Base-by-base conservation (phyloP, 2,113 vertebrate species). In the Nanorana parkeri region DNA sequence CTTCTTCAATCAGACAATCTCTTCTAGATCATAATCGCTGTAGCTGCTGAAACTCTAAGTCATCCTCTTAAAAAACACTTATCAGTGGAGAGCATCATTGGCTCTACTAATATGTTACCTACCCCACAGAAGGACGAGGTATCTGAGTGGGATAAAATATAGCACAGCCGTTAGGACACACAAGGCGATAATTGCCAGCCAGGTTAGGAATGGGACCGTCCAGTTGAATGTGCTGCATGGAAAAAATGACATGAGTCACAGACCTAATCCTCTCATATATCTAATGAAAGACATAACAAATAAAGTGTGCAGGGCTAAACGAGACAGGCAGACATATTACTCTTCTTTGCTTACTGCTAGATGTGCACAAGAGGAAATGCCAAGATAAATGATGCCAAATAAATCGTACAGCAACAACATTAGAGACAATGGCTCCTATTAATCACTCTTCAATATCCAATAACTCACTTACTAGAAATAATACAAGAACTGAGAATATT, bases 121-220 rank as follows among this genome's bases (percentile, higher is more conserved):
- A 99, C 98, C 97, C 97, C 97, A 99, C 89, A 95, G 92, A 89
- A 99, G 94, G 87, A 99, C 92, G 84, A 99, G 96, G 90, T 98
- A 98, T 94, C 97, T 92, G 81, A 99, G 92, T n/a, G 98, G 97
- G 87, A 99, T 92, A 90, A 96, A 97, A 92, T 98, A 99, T 74
- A 99, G 86, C 86, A 96, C 74, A 58, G 93, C 2, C 8, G 95
- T 99, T 88, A 95, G 93, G 63, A 92, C 82, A 74, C 91, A 95
- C 3, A 99, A 92, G 65, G 94, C 94, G 85, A 95, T 90, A 5
- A 99, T 96, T 60, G 96, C 95, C 92, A 99, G 90, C 95, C 96
- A 99, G 91, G 96, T 98, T 89, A 99, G 92, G 91, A 99, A 99
- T 80, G 97, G 97, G 88, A 98, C 95, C 17, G 97, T 99, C 98